Percentiles rank a stretch among this genome's conserved stretches.
Evolutionary conservation across 2,797 vertebrate genomes (phyloP).

Genomic region (Enteromius radiatus): DNA sequence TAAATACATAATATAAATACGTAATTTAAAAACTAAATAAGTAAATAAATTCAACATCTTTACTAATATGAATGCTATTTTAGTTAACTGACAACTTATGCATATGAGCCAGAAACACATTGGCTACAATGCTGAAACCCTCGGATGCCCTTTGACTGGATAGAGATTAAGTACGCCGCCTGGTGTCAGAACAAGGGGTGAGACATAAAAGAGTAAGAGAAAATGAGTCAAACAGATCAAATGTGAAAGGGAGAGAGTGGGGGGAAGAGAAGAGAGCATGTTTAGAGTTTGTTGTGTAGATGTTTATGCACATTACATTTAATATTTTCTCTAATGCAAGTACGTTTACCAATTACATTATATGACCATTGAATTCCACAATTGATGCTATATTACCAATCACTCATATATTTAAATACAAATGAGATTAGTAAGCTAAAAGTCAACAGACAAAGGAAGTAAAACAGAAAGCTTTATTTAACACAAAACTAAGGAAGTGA

Average conservation of each 20-base stretch:
- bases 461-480: slow-evolving; percentile 19
- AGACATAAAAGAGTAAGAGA: not conserved
- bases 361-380: not conserved
- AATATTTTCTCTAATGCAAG: not conserved
- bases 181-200: not conserved
- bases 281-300: not conserved
- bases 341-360: not conserved
- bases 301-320: not conserved
- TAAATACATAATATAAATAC: no score
- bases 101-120: not conserved
- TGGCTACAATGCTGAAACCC: not conserved
- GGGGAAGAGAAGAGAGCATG: no score
- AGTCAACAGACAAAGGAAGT: slow-evolving; percentile 4
- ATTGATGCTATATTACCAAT: not conserved
- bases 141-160: not conserved
- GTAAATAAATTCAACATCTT: not conserved
- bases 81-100: not conserved
- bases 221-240: not conserved
- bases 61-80: not conserved
- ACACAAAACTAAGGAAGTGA: slow-evolving; percentile 20
- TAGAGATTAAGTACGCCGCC: not conserved
- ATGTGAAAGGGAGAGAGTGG: not conserved
- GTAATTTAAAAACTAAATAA: not conserved
- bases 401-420: not conserved
- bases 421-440: not conserved